These are phyloP conservation scores for Ectobius pallidus DNA, from an alignment of 2,888 invertebrate species.

Conservation along the genomic window DNA sequence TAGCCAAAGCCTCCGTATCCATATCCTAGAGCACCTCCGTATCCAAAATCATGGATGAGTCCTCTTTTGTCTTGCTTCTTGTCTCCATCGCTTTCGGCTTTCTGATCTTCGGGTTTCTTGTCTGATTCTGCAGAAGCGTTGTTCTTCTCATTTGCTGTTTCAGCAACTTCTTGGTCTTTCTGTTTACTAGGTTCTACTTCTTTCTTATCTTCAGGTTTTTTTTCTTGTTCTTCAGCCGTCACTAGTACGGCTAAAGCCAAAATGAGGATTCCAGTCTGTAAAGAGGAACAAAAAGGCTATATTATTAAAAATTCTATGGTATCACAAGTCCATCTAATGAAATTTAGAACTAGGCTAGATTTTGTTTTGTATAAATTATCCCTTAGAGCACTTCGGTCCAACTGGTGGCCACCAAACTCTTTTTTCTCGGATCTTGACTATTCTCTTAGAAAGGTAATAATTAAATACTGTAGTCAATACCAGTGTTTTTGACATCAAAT, in stretches of 20 bases:
- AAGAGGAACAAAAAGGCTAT: too few species aligned
- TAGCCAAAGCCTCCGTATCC: neutral
- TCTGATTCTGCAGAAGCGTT: constrained; percentile 4
- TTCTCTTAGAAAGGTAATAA: too few species aligned
- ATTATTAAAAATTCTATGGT: too few species aligned
- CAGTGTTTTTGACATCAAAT: too few species aligned
- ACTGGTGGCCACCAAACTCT: too few species aligned
- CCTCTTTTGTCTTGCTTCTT: constrained; percentile 32
- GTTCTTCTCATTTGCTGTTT: too few species aligned
- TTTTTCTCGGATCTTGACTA: too few species aligned
- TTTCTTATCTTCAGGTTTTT: neutral
- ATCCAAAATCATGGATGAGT: constrained; percentile 8
- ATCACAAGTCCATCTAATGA: too few species aligned
- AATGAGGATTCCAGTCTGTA: neutral
- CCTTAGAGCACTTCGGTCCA: too few species aligned
- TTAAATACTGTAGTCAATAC: too few species aligned
- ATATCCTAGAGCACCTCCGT: neutral
- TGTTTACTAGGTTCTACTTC: neutral
- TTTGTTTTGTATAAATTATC: too few species aligned
- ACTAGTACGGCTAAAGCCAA: constrained; percentile 9
- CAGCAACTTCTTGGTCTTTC: neutral
- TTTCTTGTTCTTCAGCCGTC: neutral
- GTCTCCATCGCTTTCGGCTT: neutral
- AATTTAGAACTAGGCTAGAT: too few species aligned
- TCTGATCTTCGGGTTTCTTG: neutral